Evolutionary conservation across 2,888 invertebrate genomes (phyloP).

Genomic region (Sinopyrophorus schimmeli): DNA sequence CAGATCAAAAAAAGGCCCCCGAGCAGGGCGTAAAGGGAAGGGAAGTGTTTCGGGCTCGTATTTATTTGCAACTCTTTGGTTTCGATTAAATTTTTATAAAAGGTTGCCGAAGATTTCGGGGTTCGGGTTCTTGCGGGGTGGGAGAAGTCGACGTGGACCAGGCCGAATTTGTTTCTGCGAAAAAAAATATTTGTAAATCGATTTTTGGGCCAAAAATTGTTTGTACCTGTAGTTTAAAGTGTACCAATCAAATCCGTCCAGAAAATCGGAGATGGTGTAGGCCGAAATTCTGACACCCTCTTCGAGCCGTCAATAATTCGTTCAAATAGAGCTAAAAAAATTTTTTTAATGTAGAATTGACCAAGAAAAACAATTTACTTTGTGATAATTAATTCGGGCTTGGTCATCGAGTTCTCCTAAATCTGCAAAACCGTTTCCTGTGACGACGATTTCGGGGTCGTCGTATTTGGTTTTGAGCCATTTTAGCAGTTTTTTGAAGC

Average conservation of each 20-base stretch:
- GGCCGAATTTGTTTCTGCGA: conserved; percentile 67
- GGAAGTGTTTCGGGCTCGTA: not conserved
- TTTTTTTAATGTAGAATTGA: not conserved
- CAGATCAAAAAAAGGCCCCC: too few relatives aligned
- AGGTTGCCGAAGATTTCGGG: conserved; percentile 63
- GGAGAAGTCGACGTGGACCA: conserved; percentile 67
- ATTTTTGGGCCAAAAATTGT: not conserved
- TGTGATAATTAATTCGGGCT: conserved; percentile 19
- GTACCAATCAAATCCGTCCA: conserved; percentile 79
- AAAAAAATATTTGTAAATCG: conserved; percentile 43
- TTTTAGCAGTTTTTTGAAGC: conserved; percentile 59
- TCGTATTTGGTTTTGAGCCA: conserved; percentile 50
- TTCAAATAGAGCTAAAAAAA: conserved; percentile 15
- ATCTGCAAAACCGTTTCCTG: conserved; percentile 18
- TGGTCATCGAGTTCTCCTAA: conserved; percentile 21
- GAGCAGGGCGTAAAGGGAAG: not conserved
- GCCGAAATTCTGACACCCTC: conserved; percentile 54
- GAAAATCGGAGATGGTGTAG: conserved; percentile 72
- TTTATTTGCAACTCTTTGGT: not conserved
- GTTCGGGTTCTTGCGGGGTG: conserved; percentile 62
- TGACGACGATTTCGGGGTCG: conserved; percentile 52
- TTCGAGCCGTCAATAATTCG: conserved; percentile 11
- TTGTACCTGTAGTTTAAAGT: conserved; percentile 31
- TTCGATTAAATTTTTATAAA: conserved; percentile 50
- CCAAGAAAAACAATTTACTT: not conserved